Percentiles rank a stretch among this genome's conserved stretches.
phyloP scores from a whole-genome alignment of 2,113 vertebrate species.

The Lutjanus erythropterus region DNA sequence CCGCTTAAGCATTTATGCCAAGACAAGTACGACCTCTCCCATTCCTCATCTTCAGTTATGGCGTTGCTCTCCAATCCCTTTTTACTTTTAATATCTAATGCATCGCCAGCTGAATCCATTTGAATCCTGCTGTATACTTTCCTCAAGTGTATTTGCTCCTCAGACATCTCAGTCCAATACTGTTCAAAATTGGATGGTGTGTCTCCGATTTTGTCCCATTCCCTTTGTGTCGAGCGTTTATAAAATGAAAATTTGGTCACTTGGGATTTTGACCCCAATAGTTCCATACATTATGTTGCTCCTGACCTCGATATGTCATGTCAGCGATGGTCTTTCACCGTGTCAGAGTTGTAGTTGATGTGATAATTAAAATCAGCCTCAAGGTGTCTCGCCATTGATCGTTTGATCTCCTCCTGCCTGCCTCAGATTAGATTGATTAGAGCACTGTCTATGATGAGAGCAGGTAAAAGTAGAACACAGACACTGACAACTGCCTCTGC shows the following conservation, averaged over 20 bases:
- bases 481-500: background rate
- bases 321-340: slow-evolving; percentile 2
- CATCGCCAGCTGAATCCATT: no score
- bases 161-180: no score
- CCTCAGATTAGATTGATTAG: slow-evolving; percentile 52
- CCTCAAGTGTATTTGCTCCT: no score
- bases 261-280: background rate
- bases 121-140: no score
- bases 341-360: slow-evolving; percentile 13
- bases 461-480: background rate
- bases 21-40: no score
- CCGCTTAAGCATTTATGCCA: no score
- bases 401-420: slow-evolving; percentile 35
- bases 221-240: no score
- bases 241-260: background rate
- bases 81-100: no score
- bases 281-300: background rate
- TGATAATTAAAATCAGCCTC: slow-evolving; percentile 50
- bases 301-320: slow-evolving; percentile 9
- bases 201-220: no score
- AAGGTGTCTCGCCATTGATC: slow-evolving; percentile 56
- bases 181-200: no score
- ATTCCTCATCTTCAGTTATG: no score
- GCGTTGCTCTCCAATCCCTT: no score
- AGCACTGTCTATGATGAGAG: slow-evolving; percentile 44